Conservation (phyloP, 2,113 vertebrate species). For the Mungos mungo region DNA sequence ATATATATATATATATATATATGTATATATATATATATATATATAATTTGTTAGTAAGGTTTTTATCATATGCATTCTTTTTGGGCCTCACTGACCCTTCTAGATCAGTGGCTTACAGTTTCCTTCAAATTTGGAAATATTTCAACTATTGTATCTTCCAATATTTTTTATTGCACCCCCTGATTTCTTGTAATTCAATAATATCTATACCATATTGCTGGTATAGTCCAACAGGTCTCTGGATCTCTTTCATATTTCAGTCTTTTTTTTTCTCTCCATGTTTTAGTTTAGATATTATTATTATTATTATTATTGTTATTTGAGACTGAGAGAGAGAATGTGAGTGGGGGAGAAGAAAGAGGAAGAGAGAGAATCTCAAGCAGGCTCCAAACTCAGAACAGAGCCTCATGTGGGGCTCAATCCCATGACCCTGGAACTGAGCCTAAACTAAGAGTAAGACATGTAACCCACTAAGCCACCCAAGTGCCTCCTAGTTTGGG, state of each 20-base stretch:
- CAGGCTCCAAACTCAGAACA: no score
- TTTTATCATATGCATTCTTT: background rate
- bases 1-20: background rate
- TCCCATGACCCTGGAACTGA: no score
- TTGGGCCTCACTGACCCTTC: background rate
- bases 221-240: background rate
- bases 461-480: no score
- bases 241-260: background rate
- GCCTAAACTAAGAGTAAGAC: no score
- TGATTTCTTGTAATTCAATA: background rate
- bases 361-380: no score
- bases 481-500: background rate
- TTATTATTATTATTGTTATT: no score
- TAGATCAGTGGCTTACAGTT: background rate
- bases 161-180: background rate
- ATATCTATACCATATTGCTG: background rate
- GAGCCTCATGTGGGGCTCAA: no score
- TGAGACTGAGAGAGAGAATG: no score
- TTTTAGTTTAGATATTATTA: background rate
- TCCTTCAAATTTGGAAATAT: background rate
- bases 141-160: background rate
- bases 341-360: no score
- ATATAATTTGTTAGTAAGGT: background rate
- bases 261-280: background rate
- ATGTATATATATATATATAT: no score